Percentiles rank a stretch among this genome's conserved stretches.
phyloP scores from a whole-genome alignment of 2,113 vertebrate genomes.

The Prinia subflava region DNA sequence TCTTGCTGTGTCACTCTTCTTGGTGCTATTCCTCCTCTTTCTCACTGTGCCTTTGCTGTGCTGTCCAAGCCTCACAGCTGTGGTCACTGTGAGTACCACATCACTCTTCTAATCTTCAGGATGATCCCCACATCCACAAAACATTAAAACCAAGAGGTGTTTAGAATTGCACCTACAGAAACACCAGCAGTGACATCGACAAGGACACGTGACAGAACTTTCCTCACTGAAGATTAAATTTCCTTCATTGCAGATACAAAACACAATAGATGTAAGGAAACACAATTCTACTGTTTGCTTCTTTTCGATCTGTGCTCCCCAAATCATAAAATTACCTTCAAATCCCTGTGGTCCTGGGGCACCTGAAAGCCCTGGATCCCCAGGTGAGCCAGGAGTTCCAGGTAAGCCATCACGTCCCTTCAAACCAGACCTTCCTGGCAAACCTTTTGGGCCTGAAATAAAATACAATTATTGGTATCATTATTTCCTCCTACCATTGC shows the following conservation, averaged over 20 bases:
- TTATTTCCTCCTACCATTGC: background rate
- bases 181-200: background rate
- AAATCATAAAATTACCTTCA: conserved; percentile 73
- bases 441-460: conserved; percentile 83
- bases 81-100: background rate
- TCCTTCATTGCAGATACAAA: background rate
- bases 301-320: background rate
- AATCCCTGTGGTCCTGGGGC: conserved; percentile 80
- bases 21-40: background rate
- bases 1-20: background rate
- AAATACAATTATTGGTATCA: background rate
- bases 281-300: background rate
- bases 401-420: conserved; percentile 78
- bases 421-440: conserved; percentile 77
- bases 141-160: background rate
- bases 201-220: background rate
- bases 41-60: background rate
- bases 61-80: background rate
- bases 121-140: background rate
- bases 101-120: background rate
- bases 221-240: background rate
- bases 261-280: background rate
- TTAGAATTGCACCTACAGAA: background rate
- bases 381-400: conserved; percentile 75
- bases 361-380: conserved; percentile 83